Percentiles rank a stretch among this genome's conserved stretches.
phyloP scores from a whole-genome alignment of 1,140 invertebrate species.

The Drosophila ercepeae region DNA sequence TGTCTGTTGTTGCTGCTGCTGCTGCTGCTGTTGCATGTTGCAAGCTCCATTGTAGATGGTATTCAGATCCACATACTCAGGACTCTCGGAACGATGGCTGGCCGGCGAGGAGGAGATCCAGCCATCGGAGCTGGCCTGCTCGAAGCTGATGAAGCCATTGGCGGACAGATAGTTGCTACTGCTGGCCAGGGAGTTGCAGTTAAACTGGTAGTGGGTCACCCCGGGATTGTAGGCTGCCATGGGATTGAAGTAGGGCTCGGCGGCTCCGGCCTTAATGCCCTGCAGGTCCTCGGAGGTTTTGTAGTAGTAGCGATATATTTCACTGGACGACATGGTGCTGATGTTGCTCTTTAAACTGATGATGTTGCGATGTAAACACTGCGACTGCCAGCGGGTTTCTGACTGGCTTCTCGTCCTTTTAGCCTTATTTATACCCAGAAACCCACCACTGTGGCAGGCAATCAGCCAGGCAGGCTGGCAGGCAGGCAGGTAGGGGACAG shows the following conservation, averaged over 20 bases:
- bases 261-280: conserved; percentile 61
- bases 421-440: conserved; percentile 67
- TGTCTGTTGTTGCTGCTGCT: conserved; percentile 23
- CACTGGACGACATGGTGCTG: conserved; percentile 72
- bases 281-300: conserved; percentile 82
- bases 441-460: conserved; percentile 45
- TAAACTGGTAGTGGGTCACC: conserved; percentile 69
- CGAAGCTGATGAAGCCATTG: conserved; percentile 78
- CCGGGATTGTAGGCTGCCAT: conserved; percentile 79
- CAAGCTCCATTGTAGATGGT: conserved; percentile 64
- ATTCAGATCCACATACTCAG: conserved; percentile 83
- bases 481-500: conserved; percentile 56
- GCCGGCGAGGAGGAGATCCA: conserved; percentile 87
- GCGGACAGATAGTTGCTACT: conserved; percentile 67
- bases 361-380: conserved; percentile 26
- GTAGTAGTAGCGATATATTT: conserved; percentile 81
- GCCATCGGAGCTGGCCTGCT: conserved; percentile 84
- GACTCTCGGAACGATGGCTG: conserved; percentile 86
- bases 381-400: conserved; percentile 62
- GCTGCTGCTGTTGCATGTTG: conserved; percentile 26
- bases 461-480: not conserved
- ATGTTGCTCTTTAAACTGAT: not conserved
- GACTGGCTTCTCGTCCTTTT: conserved; percentile 51
- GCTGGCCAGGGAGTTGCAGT: conserved; percentile 65
- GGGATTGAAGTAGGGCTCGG: conserved; percentile 76